A percentile compares a stretch with the other conserved stretches of the same genome.
Conservation (phyloP, 1,140 invertebrate genomes). For the Adelges cooleyi region DNA sequence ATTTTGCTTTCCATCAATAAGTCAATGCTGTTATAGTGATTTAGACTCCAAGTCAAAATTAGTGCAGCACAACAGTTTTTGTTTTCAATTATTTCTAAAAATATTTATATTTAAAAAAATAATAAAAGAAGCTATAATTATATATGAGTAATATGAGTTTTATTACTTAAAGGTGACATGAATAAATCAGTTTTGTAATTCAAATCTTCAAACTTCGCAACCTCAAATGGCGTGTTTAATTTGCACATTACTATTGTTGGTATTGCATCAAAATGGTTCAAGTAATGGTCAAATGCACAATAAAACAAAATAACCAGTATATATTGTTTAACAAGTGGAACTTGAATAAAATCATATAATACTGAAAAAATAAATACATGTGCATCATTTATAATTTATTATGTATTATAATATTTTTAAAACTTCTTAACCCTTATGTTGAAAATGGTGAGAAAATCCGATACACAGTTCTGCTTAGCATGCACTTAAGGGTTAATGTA, state of each 20-base stretch:
- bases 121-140: neutral
- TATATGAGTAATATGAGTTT: too few relatives aligned
- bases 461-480: too few relatives aligned
- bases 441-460: too few relatives aligned
- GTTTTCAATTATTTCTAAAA: constrained; percentile 11
- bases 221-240: neutral
- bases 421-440: too few relatives aligned
- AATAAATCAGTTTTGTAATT: neutral
- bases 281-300: constrained; percentile 10
- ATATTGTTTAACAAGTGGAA: constrained; percentile 10
- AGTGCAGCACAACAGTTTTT: neutral
- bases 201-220: neutral
- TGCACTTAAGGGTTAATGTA: too few relatives aligned
- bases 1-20: neutral
- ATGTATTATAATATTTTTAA: too few relatives aligned
- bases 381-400: too few relatives aligned
- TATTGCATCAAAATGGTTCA: neutral
- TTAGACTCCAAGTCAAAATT: constrained; percentile 4
- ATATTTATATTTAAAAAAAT: too few relatives aligned
- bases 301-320: neutral
- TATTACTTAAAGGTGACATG: constrained; percentile 3
- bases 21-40: neutral
- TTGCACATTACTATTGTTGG: neutral
- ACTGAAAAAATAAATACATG: neutral
- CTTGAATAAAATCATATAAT: constrained; percentile 6